Percentiles rank a stretch among this genome's conserved stretches.
phyloP scores from a whole-genome alignment of 2,797 vertebrate species.

The Psittacula echo region DNA sequence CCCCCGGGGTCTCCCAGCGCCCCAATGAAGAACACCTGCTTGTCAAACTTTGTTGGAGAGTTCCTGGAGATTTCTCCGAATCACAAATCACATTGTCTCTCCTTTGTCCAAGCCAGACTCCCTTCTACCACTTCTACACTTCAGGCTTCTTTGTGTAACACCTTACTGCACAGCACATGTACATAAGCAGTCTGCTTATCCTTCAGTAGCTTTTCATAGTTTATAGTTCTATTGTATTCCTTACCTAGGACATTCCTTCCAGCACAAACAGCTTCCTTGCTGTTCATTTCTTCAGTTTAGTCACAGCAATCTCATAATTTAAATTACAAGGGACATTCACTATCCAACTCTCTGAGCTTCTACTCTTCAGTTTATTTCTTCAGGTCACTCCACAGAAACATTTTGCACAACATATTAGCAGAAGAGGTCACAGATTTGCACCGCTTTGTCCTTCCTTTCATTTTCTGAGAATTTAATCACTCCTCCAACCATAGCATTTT shows the following conservation, averaged over 20 bases:
- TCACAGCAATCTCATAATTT: neutral
- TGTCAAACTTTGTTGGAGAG: too few species aligned
- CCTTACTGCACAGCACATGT: neutral
- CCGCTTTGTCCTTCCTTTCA: neutral
- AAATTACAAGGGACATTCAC: neutral
- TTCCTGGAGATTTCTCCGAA: too few species aligned
- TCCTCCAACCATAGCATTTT: neutral
- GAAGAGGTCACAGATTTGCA: neutral
- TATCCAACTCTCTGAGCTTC: neutral
- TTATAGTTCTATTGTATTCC: neutral
- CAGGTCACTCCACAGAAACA: neutral
- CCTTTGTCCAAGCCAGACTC: neutral
- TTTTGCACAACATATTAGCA: neutral
- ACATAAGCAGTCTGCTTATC: neutral
- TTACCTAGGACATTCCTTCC: neutral
- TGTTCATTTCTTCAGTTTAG: slow-evolving; percentile 1
- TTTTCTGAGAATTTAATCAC: neutral
- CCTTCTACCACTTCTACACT: neutral
- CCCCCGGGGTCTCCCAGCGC: too few species aligned
- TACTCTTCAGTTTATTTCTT: neutral
- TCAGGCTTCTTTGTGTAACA: neutral
- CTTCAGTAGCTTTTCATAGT: neutral
- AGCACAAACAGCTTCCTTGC: neutral
- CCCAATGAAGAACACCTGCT: too few species aligned
- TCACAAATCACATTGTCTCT: neutral